A percentile compares a stretch with the other conserved stretches of the same genome.
phyloP scores from a whole-genome alignment of 2,113 vertebrate species.

The Oxygymnocypris stewartii region DNA sequence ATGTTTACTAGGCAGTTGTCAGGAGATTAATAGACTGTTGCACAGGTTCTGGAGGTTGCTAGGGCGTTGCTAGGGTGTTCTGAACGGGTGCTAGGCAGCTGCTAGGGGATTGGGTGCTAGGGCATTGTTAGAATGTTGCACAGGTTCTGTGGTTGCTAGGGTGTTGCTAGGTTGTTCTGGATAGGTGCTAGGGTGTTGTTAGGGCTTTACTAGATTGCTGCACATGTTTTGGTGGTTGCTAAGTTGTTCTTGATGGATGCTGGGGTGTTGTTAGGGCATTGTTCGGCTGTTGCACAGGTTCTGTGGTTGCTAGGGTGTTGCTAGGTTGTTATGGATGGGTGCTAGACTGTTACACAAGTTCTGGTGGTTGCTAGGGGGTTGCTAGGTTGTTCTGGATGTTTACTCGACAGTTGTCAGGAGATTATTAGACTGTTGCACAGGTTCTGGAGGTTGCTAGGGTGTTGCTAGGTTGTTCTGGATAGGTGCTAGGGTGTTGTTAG shows the following conservation, averaged over 20 bases:
- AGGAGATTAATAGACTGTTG: too few relatives aligned
- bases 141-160: background rate
- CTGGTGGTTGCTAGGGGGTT: background rate
- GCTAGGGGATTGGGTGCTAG: too few relatives aligned
- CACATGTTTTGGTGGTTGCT: background rate
- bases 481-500: too few relatives aligned
- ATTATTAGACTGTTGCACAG: too few relatives aligned
- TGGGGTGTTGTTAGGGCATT: too few relatives aligned
- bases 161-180: background rate
- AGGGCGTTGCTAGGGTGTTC: background rate
- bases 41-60: too few relatives aligned
- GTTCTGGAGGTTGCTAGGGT: background rate
- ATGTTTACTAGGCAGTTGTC: fast-evolving
- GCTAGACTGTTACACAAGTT: background rate
- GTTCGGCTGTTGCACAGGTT: too few relatives aligned
- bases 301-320: background rate
- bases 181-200: too few relatives aligned
- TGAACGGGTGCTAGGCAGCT: background rate
- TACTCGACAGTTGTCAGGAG: fast-evolving
- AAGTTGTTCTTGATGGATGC: too few relatives aligned
- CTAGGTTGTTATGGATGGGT: too few relatives aligned
- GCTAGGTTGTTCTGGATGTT: too few relatives aligned
- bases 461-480: background rate
- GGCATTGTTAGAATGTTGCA: too few relatives aligned
- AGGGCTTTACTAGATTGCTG: background rate